Evolutionary conservation across 2,888 invertebrate genomes (phyloP), one percentile per base, ranked within the genome.

Genomic region (Epistrophe grossulariae): DNA sequence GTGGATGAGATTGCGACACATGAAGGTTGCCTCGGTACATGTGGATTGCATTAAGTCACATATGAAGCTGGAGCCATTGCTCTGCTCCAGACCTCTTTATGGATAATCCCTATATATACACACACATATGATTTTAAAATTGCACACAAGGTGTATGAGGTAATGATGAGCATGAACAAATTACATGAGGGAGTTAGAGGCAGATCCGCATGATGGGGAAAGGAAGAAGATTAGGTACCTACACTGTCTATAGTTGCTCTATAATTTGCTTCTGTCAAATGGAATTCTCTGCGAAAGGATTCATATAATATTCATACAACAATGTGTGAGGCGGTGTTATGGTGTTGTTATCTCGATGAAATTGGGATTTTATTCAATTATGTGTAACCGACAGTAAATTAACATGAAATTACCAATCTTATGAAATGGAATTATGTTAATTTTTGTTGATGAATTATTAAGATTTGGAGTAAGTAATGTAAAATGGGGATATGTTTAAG

Each of bases 211-310:
- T 24, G 24, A 24, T 79, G 70, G 10, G 64, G 74, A 50, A 13
- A 38, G n/a, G 15, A 19, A 50, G 24, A 40, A 66, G 40, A 71
- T 38, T 31, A 24, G 40, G 62, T n/a, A 9, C 9, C 7, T 6
- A 7, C 8, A 9, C n/a, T 43, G 40, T 40, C 28, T 70, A 60
- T 70, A 17, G 85, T 78, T 73, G 70, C 62, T 85, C 78, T 82
- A 82, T 85, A 85, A 85, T 85, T 85, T 85, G 82, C 85, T 85
- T 82, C 82, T 85, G 85, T 85, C 85, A 85, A 85, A 85, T 52
- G 31, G 68, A 80, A 24, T 52, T 68, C 11, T 31, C 15, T 31
- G 8, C n/a, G 52, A n/a, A 55, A 11, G 24, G 10, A 52, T 52
- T 28, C n/a, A 28, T 38, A 35, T 50, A 35, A 15, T 48, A 59